Evolutionary conservation across 2,888 invertebrate genomes (phyloP), one percentile per base, ranked within the genome.

Genomic region (Bedellia somnulentella): DNA sequence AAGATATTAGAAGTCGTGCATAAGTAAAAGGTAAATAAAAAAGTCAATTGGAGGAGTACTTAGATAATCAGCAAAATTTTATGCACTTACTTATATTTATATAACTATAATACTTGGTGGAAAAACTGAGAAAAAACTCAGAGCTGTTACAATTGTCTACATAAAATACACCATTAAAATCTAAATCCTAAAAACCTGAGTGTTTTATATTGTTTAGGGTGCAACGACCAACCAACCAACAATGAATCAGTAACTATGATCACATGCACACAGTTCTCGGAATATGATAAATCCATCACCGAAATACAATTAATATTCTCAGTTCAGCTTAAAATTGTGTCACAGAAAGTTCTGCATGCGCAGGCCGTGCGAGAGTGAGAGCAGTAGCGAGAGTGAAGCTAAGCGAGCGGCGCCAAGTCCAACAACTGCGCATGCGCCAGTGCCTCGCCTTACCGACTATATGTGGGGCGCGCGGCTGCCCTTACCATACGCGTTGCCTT

Each of bases 341-440:
- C 58, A 55, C 62, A 75, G 73, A 67, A 63, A 73, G 45, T 47
- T 70, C 12, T 64, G 68, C 29, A 42, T 66, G 37, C 73, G 70
- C 63, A 75, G 73, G 53, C 68, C 71, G 0, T 70, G 29, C 11
- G 34, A 73, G 34, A 39, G 57, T 0, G 70, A 71, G 87, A 93
- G 58, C 91, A 92, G 0, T 93, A 93, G 93, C 78, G 91, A 34
- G 68, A 92, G 15, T 86, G 97, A 76, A 84, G 92, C 83, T 77
- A 89, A 56, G 77, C 93, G 42, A 80, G 82, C 52, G 80, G 87
- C 28, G 66, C 78, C 48, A 80, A 87, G 40, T 80, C 88, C 35
- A 79, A 92, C 56, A 76, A 88, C 51, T 76, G 91, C 44, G 54
- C 82, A 32, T 80, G 89, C 67, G 82, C 94, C 37, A 81, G 96